Conservation (phyloP, 2,113 vertebrate genomes). For the Catharus minimus region DNA sequence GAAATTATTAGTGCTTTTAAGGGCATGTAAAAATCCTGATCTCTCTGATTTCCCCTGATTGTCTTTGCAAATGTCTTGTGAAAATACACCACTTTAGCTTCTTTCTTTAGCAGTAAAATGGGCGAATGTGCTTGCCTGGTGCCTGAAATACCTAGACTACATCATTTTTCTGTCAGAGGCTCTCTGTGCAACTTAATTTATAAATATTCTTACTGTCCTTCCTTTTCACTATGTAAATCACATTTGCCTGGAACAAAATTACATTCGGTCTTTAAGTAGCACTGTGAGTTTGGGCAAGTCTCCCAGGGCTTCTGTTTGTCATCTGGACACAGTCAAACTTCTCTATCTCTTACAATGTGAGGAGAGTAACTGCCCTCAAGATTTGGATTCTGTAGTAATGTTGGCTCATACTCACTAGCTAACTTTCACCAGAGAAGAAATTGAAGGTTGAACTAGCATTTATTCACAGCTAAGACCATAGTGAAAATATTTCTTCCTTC, state of each 20-base stretch:
- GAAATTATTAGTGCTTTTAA: background rate
- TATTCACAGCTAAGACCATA: background rate
- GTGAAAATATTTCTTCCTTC: background rate
- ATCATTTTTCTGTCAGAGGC: background rate
- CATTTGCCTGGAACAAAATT: background rate
- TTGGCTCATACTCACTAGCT: background rate
- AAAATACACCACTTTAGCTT: background rate
- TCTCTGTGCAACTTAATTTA: background rate
- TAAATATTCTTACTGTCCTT: background rate
- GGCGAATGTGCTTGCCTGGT: accelerated
- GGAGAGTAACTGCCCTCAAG: background rate
- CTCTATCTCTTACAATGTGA: accelerated
- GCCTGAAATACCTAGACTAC: background rate
- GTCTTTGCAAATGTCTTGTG: background rate
- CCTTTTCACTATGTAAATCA: background rate
- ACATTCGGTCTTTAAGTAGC: background rate
- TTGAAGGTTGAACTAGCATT: background rate
- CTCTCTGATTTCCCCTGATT: background rate
- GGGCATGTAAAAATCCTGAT: background rate
- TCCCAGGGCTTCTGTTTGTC: background rate
- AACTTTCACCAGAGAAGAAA: background rate
- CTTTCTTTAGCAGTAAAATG: background rate
- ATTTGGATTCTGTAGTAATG: background rate
- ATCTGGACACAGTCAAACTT: background rate
- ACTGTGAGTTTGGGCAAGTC: background rate